Conservation (phyloP, 2,888 invertebrate genomes). For the Rhabditoides inermis region DNA sequence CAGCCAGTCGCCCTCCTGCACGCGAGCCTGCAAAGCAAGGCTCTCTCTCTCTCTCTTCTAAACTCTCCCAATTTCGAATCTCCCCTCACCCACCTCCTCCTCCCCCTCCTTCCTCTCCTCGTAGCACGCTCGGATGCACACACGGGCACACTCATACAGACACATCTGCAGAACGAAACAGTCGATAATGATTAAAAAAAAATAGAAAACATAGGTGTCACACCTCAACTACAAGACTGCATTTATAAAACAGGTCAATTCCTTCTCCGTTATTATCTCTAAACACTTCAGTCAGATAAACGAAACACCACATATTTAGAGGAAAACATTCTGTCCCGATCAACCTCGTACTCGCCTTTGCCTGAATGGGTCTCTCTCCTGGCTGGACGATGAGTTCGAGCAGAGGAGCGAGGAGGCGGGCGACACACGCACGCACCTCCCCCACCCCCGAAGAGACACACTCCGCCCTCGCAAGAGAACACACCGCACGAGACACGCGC, state of each 20-base stretch:
- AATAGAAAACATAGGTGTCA: neutral
- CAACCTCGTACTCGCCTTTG: constrained; percentile 25
- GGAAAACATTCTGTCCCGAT: no score
- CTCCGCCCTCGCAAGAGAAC: no score
- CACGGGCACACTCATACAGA: constrained; percentile 19
- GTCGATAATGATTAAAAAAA: neutral
- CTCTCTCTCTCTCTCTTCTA: neutral
- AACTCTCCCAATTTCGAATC: neutral
- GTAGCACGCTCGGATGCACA: constrained; percentile 13
- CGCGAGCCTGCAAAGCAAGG: neutral
- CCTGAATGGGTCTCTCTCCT: constrained; percentile 17
- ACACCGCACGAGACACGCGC: no score
- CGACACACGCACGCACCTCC: no score
- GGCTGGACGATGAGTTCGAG: constrained; percentile 27
- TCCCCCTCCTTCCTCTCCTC: constrained; percentile 5
- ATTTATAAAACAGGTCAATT: no score
- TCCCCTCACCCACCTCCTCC: neutral
- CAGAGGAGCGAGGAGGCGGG: constrained; percentile 22
- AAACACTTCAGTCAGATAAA: no score
- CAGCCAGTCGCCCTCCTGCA: neutral
- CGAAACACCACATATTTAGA: no score
- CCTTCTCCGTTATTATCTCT: no score
- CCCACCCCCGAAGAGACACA: no score
- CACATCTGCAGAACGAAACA: constrained; percentile 12
- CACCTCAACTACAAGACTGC: neutral